Percentiles rank a stretch among this genome's conserved stretches.
These are phyloP conservation scores for Drosophila anomelani DNA, from an alignment of 2,888 invertebrate species.

Conservation along the genomic window DNA sequence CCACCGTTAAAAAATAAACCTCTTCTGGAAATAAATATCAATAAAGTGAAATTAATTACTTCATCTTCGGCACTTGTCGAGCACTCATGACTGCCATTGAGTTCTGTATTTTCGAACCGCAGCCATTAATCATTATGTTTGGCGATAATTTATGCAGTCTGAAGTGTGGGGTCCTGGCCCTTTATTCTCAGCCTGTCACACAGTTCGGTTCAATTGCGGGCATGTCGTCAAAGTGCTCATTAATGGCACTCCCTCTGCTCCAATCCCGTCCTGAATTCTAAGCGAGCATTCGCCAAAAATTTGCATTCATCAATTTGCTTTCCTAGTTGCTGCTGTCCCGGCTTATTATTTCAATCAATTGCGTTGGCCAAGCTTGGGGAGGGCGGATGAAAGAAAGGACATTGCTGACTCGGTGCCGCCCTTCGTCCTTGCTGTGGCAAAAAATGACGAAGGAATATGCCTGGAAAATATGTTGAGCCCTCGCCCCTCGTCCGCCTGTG, in stretches of 20 bases:
- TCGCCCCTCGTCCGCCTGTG: slow-evolving; percentile 4
- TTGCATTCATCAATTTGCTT: slow-evolving; percentile 51
- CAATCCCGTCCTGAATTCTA: slow-evolving; percentile 12
- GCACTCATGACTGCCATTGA: slow-evolving; percentile 19
- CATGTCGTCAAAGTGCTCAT: slow-evolving; percentile 65
- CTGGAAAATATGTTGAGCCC: slow-evolving; percentile 47
- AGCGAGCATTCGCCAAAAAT: slow-evolving; percentile 21
- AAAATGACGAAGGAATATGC: slow-evolving; percentile 18
- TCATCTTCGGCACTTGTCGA: slow-evolving; percentile 15
- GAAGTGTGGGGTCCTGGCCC: slow-evolving; percentile 47
- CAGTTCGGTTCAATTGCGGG: slow-evolving; percentile 60
- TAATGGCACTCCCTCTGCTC: slow-evolving; percentile 58
- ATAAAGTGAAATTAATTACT: slow-evolving; percentile 32
- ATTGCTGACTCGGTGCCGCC: background rate
- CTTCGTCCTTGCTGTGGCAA: slow-evolving; percentile 18
- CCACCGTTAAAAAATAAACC: background rate
- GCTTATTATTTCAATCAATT: slow-evolving; percentile 60
- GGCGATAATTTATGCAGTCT: slow-evolving; percentile 65
- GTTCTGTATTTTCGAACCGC: slow-evolving; percentile 10
- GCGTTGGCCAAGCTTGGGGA: slow-evolving; percentile 7
- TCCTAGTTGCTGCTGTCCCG: slow-evolving; percentile 31
- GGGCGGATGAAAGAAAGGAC: background rate
- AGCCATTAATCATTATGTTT: slow-evolving; percentile 67
- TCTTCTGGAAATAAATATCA: slow-evolving; percentile 1
- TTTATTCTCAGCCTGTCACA: slow-evolving; percentile 53